Percentiles rank a stretch among this genome's conserved stretches.
These are phyloP conservation scores for Sphaeridia pumilis DNA, from an alignment of 2,888 invertebrate species.

Conservation along the genomic window DNA sequence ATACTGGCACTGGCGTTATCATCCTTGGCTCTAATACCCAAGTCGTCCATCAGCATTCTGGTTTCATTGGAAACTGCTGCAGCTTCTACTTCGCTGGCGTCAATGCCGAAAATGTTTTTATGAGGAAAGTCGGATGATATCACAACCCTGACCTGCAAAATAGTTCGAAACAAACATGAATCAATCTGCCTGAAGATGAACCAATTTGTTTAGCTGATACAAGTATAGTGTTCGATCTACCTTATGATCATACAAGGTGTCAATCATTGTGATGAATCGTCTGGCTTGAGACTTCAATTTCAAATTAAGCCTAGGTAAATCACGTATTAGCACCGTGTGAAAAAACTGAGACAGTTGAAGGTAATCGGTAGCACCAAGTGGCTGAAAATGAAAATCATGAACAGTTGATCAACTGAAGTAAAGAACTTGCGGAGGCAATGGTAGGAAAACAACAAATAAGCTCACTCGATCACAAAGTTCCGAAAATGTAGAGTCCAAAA, in stretches of 20 bases:
- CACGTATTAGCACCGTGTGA: slow-evolving; percentile 83
- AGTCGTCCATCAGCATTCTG: slow-evolving; percentile 86
- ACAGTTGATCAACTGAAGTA: slow-evolving; percentile 11
- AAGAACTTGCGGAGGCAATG: neutral
- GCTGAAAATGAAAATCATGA: slow-evolving; percentile 45
- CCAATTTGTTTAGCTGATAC: slow-evolving; percentile 9
- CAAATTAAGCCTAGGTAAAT: slow-evolving; percentile 72
- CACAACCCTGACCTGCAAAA: slow-evolving; percentile 56
- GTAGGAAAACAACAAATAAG: slow-evolving; percentile 4
- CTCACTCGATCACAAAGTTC: slow-evolving; percentile 80
- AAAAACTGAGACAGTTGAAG: slow-evolving; percentile 83
- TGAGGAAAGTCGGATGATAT: slow-evolving; percentile 69
- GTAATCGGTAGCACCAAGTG: slow-evolving; percentile 91
- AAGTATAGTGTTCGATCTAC: slow-evolving; percentile 45
- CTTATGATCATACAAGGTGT: slow-evolving; percentile 88
- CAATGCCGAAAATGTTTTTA: slow-evolving; percentile 54
- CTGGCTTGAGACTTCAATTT: slow-evolving; percentile 73
- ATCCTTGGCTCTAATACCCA: slow-evolving; percentile 65
- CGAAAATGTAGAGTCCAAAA: slow-evolving; percentile 74
- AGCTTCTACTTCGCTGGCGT: slow-evolving; percentile 37
- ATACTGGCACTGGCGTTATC: slow-evolving; percentile 67
- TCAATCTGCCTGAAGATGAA: neutral
- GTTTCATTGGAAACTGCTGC: slow-evolving; percentile 60
- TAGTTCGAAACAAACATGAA: slow-evolving; percentile 26
- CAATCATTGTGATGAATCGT: slow-evolving; percentile 91